Base-by-base conservation (phyloP, 2,113 vertebrate genomes). In the Cepphus grylle region DNA sequence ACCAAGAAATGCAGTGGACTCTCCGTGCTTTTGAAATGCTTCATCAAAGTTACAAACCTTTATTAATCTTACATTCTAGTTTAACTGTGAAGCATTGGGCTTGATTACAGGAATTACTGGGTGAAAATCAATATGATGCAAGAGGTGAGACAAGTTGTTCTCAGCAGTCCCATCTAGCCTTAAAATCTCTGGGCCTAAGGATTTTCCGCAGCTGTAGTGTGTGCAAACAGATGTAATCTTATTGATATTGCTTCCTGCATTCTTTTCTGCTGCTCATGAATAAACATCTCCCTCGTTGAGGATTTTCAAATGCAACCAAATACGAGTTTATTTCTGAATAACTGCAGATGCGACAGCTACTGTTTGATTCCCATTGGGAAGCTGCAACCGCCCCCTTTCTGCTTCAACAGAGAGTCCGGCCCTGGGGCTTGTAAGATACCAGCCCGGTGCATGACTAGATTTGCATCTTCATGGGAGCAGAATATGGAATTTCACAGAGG, bases 371-470 rank as follows among this genome's bases (percentile, higher is more conserved):
- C 32, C 18, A 5, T 12, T 69, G 81, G 36, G 66, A 89, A 91
- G 27, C 27, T 42, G 43, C 0, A 0, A 34, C 36, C 1, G 0
- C 34, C 43, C 40, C 34, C 8, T 1, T 53, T 76, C 77, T 82
- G 45, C 58, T 49, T 58, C 61, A 89, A 32, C 15, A 45, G 27
- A 81, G 56, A 25, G 27, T 66, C 73, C 16, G 15, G 45, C 15
- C 34, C 49, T 62, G 89, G n/a, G 66, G 18, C 58, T 89, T 52
- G 50, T 49, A n/a, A 80, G 49, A 10, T n/a, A 69, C 3, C 40
- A 87, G 49, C 66, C 36, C 5, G 0, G 21, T 88, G 25, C 45
- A 19, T 19, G 36, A 30, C n/a, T 89, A n/a, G 62, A 58, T 81
- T 79, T 82, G 32, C 70, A 25, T 55, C 81, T 96, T 80, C 0